These are phyloP conservation scores for Drosophila kambysellisi DNA, from an alignment of 2,888 invertebrate species.

Conservation along the genomic window DNA sequence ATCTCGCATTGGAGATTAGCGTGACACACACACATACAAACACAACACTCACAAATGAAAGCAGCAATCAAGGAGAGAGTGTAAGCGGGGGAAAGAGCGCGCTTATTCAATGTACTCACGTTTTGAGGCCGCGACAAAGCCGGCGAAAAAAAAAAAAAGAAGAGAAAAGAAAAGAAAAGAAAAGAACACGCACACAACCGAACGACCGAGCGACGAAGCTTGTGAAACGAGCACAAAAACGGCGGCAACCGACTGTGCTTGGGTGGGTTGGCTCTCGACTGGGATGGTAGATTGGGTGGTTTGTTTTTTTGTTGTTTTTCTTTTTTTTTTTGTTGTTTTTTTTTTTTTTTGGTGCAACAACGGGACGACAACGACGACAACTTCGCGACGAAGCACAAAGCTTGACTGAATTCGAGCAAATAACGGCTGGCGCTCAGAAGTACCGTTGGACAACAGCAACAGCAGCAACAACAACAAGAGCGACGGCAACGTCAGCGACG, in stretches of 20 bases:
- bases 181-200: slow-evolving; percentile 18
- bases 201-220: slow-evolving; percentile 25
- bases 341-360: slow-evolving; percentile 52
- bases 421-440: slow-evolving; percentile 74
- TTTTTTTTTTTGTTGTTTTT: neutral
- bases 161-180: slow-evolving; percentile 4
- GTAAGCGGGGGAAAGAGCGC: slow-evolving; percentile 7
- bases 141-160: slow-evolving; percentile 50
- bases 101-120: slow-evolving; percentile 61
- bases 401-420: slow-evolving; percentile 79
- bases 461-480: slow-evolving; percentile 33
- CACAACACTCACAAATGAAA: neutral
- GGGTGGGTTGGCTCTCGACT: slow-evolving; percentile 37
- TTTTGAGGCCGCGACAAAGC: slow-evolving; percentile 77
- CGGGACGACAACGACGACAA: slow-evolving; percentile 55
- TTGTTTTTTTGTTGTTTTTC: slow-evolving; percentile 2
- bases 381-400: slow-evolving; percentile 81
- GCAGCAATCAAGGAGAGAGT: neutral
- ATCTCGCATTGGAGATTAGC: slow-evolving; percentile 83
- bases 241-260: slow-evolving; percentile 18
- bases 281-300: slow-evolving; percentile 18
- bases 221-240: slow-evolving; percentile 23
- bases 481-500: slow-evolving; percentile 43
- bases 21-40: slow-evolving; percentile 37
- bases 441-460: slow-evolving; percentile 74